Evolutionary conservation across 2,888 invertebrate species (phyloP).

Genomic region (Gisinianus flammeolus): DNA sequence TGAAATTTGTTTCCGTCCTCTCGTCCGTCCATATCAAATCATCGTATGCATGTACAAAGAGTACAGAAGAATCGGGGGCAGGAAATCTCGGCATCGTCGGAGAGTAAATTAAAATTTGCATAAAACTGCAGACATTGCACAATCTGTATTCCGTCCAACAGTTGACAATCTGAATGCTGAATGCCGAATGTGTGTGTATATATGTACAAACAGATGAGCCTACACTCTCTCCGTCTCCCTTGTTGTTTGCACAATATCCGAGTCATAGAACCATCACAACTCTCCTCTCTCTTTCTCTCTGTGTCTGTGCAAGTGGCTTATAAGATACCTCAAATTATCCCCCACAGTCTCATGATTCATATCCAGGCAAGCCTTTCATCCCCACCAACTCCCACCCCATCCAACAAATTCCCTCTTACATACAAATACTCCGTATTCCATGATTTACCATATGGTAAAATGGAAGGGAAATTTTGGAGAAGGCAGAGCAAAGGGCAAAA

Average conservation of each 20-base stretch:
- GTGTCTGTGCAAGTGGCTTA: background rate
- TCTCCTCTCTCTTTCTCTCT: too few relatives aligned
- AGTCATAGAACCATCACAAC: too few relatives aligned
- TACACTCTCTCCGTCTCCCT: too few relatives aligned
- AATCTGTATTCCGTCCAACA: background rate
- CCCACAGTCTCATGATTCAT: slow-evolving; percentile 43
- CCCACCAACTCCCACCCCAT: background rate
- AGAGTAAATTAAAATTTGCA: background rate
- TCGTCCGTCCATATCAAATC: background rate
- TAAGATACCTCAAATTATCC: slow-evolving; percentile 39
- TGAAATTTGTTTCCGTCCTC: background rate
- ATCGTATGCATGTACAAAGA: background rate
- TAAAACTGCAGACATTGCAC: background rate
- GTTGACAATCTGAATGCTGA: background rate
- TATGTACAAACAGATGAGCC: background rate
- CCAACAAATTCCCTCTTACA: background rate
- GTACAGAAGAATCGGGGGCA: background rate
- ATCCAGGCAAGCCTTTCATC: slow-evolving; percentile 33
- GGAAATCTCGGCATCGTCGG: background rate
- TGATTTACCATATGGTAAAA: slow-evolving; percentile 31
- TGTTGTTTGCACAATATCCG: too few relatives aligned
- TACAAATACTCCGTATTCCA: too few relatives aligned
- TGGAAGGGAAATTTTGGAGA: background rate
- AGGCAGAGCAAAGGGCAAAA: slow-evolving; percentile 14
- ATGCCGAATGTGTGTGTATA: background rate